phyloP scores from a whole-genome alignment of 2,797 vertebrate species.

The Pseudomugil tenellus region DNA sequence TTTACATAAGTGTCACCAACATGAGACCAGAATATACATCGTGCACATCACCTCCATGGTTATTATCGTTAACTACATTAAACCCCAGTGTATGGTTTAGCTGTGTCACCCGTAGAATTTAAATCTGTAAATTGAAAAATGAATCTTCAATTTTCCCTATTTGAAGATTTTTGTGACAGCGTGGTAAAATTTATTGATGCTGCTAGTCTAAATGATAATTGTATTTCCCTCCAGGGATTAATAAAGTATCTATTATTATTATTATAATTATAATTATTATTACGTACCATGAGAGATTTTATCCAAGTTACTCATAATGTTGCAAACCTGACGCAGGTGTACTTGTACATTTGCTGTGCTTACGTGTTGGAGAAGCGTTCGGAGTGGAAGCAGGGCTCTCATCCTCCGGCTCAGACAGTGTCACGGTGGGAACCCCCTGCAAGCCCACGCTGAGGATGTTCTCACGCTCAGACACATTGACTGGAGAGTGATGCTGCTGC shows the following conservation, averaged over 20 bases:
- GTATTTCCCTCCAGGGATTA: no score
- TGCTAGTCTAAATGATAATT: not conserved
- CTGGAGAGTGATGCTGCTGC: conserved; percentile 65
- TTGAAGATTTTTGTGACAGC: not conserved
- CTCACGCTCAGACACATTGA: conserved; percentile 78
- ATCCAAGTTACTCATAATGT: not conserved
- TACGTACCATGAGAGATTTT: not conserved
- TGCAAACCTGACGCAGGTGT: conserved; percentile 9
- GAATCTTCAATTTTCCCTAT: not conserved
- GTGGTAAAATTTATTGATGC: not conserved
- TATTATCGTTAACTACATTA: not conserved
- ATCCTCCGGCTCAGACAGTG: conserved; percentile 96
- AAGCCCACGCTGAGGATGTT: conserved; percentile 87
- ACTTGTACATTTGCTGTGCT: conserved; percentile 42
- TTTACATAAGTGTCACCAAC: not conserved
- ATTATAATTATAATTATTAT: no score
- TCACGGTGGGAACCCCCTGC: conserved; percentile 93
- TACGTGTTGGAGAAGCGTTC: conserved; percentile 92
- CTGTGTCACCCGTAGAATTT: no score
- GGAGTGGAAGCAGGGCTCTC: conserved; percentile 91
- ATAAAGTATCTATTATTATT: no score
- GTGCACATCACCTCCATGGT: not conserved
- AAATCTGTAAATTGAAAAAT: no score
- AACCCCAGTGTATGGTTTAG: no score
- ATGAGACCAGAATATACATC: not conserved